Base-by-base conservation (phyloP, 2,888 invertebrate genomes). In the Drosophila acutilabella region DNA sequence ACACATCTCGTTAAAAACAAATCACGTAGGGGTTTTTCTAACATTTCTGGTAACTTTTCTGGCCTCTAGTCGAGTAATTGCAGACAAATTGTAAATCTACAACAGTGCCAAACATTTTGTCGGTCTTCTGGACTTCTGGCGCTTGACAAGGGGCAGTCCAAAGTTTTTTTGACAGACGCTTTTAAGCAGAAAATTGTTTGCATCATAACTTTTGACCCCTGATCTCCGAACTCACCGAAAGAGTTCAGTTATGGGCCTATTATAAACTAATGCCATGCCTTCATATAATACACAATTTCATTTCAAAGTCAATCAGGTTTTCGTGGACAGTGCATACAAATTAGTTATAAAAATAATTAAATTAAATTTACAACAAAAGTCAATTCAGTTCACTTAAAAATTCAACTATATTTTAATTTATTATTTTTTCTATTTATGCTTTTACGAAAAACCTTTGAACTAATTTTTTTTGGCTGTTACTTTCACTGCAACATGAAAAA, bases 151-250 rank as follows among this genome's bases (percentile, higher is more conserved):
- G 82, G 82, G 41, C 64, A 53, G 68, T 69, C 45, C 53, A 78
- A 83, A 89, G 81, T 89, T 83, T 89, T 89, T 36, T 61, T 87
- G 83, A 83, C 83, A 87, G 84, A 73, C 89, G 89, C 89, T 83
- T 71, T 87, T 89, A 87, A 87, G 89, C 89, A 87, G 87, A 89
- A 83, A 83, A 83, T 83, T 83, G 89, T 89, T 87, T 87, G 84
- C 79, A 30, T 73, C 89, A 87, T 87, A 89, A 87, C 88, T 87
- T 89, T 80, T 75, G 71, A 78, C 61, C 71, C 52, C 58, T 47
- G 53, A 52, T 58, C 71, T 54, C 58, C 48, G 54, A 48, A 56
- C 58, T 8, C 30, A 2, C 23, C 14, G 0, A 26, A 58, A 14
- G 48, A 26, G 45, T 44, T 13, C 38, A 47, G 44, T 26, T 13